These are phyloP conservation scores for Calcarius lapponicus DNA, from an alignment of 2,797 vertebrate genomes.

Conservation along the genomic window DNA sequence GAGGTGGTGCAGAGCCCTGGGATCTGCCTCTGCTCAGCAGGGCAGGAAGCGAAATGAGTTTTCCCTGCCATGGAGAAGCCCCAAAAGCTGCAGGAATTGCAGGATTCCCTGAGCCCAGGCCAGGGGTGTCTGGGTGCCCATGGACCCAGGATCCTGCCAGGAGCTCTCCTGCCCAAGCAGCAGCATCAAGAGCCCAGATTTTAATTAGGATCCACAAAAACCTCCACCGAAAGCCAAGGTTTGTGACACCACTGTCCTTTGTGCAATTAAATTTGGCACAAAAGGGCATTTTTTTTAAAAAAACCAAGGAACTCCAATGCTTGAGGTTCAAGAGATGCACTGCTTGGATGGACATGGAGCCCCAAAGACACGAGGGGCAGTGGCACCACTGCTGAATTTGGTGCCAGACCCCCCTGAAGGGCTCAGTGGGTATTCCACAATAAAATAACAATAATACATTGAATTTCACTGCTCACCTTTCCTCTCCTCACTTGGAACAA, in stretches of 20 bases:
- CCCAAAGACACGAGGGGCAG: not conserved
- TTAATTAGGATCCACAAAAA: not conserved
- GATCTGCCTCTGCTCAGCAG: not conserved
- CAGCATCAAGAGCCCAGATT: fast-evolving
- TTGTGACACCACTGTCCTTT: not conserved
- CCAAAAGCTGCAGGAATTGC: not conserved
- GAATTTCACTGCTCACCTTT: not conserved
- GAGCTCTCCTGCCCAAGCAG: not conserved
- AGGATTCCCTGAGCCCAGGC: not conserved
- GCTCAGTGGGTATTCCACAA: fast-evolving
- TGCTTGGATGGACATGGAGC: not conserved
- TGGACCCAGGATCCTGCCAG: not conserved
- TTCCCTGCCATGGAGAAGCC: not conserved
- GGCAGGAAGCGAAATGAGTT: not conserved
- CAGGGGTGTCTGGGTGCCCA: not conserved
- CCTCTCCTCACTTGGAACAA: not conserved
- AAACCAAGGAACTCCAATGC: not conserved
- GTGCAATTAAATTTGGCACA: not conserved
- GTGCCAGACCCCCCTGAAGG: not conserved
- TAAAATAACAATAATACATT: not conserved
- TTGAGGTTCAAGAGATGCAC: not conserved
- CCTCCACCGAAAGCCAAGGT: not conserved
- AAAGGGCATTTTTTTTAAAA: not conserved
- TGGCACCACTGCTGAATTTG: not conserved
- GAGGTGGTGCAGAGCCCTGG: not conserved